Conservation (phyloP, 30 jellyfish, hydroid and myxozoan species). For the Turritopsis rubra region DNA sequence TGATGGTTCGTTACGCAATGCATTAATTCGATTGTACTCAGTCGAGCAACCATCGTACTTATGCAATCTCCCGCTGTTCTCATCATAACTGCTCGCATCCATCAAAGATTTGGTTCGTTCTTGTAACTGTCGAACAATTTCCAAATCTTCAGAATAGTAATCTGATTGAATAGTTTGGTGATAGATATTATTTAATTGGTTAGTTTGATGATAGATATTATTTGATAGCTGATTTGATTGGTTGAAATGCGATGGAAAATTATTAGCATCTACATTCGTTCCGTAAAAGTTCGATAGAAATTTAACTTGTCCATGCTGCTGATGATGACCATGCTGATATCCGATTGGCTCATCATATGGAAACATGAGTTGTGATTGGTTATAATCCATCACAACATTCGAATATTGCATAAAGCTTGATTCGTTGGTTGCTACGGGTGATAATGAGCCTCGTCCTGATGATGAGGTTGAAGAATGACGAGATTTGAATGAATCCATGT, state of each 20-base stretch:
- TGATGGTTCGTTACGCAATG: neutral
- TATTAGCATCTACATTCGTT: neutral
- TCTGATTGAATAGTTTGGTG: constrained; percentile 13
- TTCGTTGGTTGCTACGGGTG: constrained; percentile 49
- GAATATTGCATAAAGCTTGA: neutral
- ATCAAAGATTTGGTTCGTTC: constrained; percentile 30
- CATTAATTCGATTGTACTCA: neutral
- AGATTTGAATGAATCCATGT: constrained; percentile 9
- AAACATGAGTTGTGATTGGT: neutral
- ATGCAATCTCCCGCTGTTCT: neutral
- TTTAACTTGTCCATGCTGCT: neutral
- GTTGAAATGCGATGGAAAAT: neutral
- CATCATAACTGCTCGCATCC: constrained; percentile 20
- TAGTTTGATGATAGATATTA: neutral
- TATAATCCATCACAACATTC: neutral
- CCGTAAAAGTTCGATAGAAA: neutral
- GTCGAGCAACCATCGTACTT: neutral
- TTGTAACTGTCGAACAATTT: constrained; percentile 27
- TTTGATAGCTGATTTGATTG: neutral
- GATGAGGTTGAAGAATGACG: constrained; percentile 33
- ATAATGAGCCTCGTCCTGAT: constrained; percentile 46
- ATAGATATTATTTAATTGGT: too few relatives aligned
- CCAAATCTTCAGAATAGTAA: constrained; percentile 17
- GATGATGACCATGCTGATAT: neutral
- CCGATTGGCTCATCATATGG: constrained; percentile 7